Percentiles rank a stretch among this genome's conserved stretches.
Conservation (phyloP, 1,140 invertebrate genomes). For the Chelonus insularis region DNA sequence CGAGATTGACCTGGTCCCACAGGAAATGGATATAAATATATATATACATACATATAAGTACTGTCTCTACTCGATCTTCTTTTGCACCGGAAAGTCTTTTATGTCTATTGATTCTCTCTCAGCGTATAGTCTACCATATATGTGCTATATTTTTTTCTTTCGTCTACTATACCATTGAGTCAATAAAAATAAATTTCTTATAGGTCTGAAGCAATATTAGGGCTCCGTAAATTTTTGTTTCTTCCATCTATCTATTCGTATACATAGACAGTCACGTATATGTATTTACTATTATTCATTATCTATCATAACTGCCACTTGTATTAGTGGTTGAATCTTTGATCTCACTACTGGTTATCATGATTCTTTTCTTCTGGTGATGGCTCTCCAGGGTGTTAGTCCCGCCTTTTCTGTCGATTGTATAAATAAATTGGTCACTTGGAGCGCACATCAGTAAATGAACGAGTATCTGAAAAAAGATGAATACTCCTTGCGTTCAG, state of each 20-base stretch:
- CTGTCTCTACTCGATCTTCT: neutral
- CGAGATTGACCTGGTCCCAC: conserved; percentile 39
- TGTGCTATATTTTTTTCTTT: neutral
- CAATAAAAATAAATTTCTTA: conserved; percentile 17
- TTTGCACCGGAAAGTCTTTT: neutral
- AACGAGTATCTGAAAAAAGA: too few relatives aligned
- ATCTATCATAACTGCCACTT: conserved; percentile 2
- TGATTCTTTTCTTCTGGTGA: conserved; percentile 16
- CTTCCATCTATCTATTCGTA: neutral
- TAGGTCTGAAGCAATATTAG: neutral
- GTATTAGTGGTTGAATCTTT: conserved; percentile 8
- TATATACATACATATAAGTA: neutral
- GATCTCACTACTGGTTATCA: conserved; percentile 17
- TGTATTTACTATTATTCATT: neutral
- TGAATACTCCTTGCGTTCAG: too few relatives aligned
- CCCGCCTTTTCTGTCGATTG: conserved; percentile 38
- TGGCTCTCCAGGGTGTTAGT: conserved; percentile 20
- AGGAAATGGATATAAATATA: conserved; percentile 24
- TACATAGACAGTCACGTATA: neutral
- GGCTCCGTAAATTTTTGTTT: neutral
- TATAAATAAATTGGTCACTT: conserved; percentile 58
- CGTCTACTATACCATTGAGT: neutral
- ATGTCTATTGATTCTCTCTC: neutral
- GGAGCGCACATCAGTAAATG: too few relatives aligned
- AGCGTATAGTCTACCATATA: neutral